A percentile compares a stretch with the other conserved stretches of the same genome.
Evolutionary conservation across 2,888 invertebrate species (phyloP).

Genomic region (Nemapogon koenigi): DNA sequence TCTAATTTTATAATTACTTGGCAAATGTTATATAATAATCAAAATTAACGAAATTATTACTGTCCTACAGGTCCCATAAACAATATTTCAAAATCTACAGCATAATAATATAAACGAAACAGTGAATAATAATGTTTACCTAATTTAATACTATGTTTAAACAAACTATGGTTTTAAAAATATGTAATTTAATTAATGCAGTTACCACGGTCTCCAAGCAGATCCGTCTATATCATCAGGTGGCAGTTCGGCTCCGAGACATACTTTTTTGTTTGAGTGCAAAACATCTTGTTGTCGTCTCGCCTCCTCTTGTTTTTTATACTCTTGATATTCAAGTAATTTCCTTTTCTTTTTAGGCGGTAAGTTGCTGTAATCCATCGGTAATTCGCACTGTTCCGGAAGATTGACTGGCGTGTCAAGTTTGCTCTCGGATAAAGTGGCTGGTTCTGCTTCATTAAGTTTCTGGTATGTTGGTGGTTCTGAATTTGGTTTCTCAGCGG

Average conservation of each 20-base stretch:
- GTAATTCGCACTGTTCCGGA: constrained; percentile 54
- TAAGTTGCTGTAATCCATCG: constrained; percentile 59
- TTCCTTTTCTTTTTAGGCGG: constrained; percentile 63
- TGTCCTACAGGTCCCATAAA: constrained; percentile 7
- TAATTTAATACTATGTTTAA: too few species aligned
- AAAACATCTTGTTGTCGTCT: constrained; percentile 46
- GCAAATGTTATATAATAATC: not conserved
- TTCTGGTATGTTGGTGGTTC: constrained; percentile 24
- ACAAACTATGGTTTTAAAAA: not conserved
- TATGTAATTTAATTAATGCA: not conserved
- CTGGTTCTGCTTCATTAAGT: constrained; percentile 27
- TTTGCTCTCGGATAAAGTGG: constrained; percentile 31
- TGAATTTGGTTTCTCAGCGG: constrained; percentile 23
- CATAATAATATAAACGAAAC: too few species aligned
- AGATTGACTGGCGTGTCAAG: constrained; percentile 31
- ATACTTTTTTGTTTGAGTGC: constrained; percentile 42
- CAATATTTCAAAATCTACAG: too few species aligned
- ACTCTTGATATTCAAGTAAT: constrained; percentile 59
- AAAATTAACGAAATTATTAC: not conserved
- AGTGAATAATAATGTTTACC: too few species aligned
- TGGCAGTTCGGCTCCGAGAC: constrained; percentile 31
- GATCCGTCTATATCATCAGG: constrained; percentile 37
- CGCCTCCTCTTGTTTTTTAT: constrained; percentile 58
- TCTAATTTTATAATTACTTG: not conserved
- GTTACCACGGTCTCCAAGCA: constrained; percentile 57